phyloP scores from a whole-genome alignment of 2,888 invertebrate species.

The Neoascia interrupta region DNA sequence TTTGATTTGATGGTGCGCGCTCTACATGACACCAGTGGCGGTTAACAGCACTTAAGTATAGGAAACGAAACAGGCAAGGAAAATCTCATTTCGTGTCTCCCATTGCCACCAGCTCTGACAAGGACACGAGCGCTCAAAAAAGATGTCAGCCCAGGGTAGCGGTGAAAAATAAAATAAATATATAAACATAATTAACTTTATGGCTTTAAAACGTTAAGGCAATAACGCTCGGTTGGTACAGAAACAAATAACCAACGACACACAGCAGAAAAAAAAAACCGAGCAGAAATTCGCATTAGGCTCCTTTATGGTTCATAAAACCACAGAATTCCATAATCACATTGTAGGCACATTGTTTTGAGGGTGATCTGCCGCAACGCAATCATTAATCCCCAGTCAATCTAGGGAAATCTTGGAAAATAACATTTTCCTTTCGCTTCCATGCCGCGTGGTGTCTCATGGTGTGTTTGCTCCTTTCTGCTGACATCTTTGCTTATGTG shows the following conservation, averaged over 20 bases:
- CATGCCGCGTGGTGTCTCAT: background rate
- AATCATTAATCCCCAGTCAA: conserved; percentile 68
- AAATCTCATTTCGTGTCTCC: conserved; percentile 39
- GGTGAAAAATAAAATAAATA: conserved; percentile 10
- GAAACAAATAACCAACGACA: background rate
- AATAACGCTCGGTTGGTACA: conserved; percentile 15
- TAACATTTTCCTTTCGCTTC: conserved; percentile 38
- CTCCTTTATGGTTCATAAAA: conserved; percentile 63
- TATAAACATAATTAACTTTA: conserved; percentile 61
- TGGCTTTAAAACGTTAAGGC: conserved; percentile 60
- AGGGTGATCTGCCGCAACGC: conserved; percentile 53
- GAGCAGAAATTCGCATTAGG: conserved; percentile 51
- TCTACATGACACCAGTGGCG: conserved; percentile 60
- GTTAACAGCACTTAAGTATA: conserved; percentile 64
- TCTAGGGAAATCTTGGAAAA: conserved; percentile 62
- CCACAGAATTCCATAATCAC: conserved; percentile 68
- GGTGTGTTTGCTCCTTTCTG: conserved; percentile 3
- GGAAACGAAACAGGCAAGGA: conserved; percentile 44
- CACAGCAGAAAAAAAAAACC: background rate
- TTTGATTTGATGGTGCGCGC: conserved; percentile 45
- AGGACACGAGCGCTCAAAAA: conserved; percentile 25
- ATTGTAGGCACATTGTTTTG: conserved; percentile 65
- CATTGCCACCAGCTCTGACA: conserved; percentile 9
- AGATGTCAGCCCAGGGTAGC: background rate
- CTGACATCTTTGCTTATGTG: conserved; percentile 39